Conservation (phyloP, 2,797 vertebrate genomes). For the Selene dorsalis region DNA sequence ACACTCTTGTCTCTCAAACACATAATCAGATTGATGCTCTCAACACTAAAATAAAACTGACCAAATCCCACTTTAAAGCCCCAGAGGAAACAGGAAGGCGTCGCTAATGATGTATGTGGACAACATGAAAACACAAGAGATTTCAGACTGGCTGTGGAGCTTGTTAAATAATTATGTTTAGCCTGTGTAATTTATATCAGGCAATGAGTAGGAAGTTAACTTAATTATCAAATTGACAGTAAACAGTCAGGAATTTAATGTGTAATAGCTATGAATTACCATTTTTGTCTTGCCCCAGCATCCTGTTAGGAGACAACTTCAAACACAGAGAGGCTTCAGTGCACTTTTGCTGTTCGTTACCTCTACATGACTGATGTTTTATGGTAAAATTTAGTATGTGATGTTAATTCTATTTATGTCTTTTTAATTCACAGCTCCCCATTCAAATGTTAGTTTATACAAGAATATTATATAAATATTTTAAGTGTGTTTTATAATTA, state of each 20-base stretch:
- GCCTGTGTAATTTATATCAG: slow-evolving; percentile 4
- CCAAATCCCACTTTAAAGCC: slow-evolving; percentile 29
- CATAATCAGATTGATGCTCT: slow-evolving; percentile 49
- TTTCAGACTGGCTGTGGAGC: background rate
- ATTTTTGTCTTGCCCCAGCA: background rate
- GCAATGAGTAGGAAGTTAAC: slow-evolving; percentile 22
- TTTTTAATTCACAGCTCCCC: background rate
- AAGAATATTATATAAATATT: no score
- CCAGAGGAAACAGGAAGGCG: background rate
- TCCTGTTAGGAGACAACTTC: background rate
- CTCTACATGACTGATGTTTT: no score
- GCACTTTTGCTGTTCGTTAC: background rate
- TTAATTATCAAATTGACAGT: slow-evolving; percentile 26
- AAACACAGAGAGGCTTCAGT: background rate
- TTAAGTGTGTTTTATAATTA: no score
- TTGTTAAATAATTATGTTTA: slow-evolving; percentile 27
- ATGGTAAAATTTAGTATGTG: no score
- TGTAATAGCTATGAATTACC: background rate
- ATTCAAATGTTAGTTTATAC: background rate
- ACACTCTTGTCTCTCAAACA: slow-evolving; percentile 44
- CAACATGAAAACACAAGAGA: background rate
- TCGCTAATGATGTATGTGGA: background rate
- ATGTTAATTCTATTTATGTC: background rate
- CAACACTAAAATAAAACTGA: slow-evolving; percentile 46
- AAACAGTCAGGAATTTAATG: background rate